phyloP scores from a whole-genome alignment of 2,113 vertebrate genomes.

The Pedetes capensis region DNA sequence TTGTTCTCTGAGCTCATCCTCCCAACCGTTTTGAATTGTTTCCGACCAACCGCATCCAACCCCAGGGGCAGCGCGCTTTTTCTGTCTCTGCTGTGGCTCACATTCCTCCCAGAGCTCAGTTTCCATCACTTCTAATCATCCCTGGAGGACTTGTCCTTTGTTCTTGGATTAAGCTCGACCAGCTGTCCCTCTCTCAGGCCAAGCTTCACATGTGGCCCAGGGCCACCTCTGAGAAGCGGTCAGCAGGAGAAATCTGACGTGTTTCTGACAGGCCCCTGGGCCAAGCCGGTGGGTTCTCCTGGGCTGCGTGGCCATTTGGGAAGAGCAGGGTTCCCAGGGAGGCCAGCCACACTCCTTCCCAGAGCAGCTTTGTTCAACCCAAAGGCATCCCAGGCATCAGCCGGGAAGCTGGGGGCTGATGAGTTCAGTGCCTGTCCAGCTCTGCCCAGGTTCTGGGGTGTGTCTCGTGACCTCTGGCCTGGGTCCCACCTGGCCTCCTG shows the following conservation, averaged over 20 bases:
- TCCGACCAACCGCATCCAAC: slow-evolving; percentile 49
- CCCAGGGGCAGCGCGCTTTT: slow-evolving; percentile 27
- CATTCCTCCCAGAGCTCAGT: slow-evolving; percentile 57
- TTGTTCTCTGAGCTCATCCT: background rate
- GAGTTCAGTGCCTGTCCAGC: background rate
- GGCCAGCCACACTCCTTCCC: background rate
- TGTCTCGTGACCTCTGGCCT: background rate
- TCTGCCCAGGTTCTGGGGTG: background rate
- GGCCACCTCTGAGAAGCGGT: background rate
- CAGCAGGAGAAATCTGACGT: slow-evolving; percentile 15
- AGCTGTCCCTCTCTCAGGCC: slow-evolving; percentile 64
- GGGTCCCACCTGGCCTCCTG: too few relatives aligned
- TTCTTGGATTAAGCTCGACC: slow-evolving; percentile 67
- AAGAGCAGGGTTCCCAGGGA: background rate
- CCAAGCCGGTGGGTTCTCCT: too few relatives aligned
- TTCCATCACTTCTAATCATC: slow-evolving; percentile 60
- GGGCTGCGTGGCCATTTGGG: too few relatives aligned
- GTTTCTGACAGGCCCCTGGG: background rate
- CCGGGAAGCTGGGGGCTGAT: background rate
- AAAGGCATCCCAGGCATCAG: background rate
- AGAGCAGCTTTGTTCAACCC: background rate
- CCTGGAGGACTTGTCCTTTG: slow-evolving; percentile 61
- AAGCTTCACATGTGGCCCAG: slow-evolving; percentile 27
- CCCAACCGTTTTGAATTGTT: slow-evolving; percentile 37
- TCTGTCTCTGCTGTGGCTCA: slow-evolving; percentile 46